Percentiles rank a stretch among this genome's conserved stretches.
phyloP scores from a whole-genome alignment of 2,888 invertebrate genomes.

The Gonocerus acuteangulatus region DNA sequence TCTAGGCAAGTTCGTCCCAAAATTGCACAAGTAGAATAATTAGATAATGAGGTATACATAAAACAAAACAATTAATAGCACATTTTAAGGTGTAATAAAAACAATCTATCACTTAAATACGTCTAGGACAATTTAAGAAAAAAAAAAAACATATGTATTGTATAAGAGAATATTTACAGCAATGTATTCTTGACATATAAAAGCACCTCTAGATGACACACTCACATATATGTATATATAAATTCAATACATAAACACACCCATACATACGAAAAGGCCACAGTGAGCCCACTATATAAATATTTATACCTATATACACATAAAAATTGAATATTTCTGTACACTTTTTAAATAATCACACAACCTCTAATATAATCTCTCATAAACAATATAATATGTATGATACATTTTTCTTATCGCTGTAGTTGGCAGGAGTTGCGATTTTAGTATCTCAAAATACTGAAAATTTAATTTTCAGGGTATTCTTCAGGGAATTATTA shows the following conservation, averaged over 20 bases:
- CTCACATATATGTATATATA: not conserved
- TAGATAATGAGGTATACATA: slow-evolving; percentile 12
- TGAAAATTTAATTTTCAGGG: no score
- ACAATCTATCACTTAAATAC: not conserved
- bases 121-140: not conserved
- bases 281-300: not conserved
- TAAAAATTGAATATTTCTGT: slow-evolving; percentile 10
- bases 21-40: slow-evolving; percentile 13
- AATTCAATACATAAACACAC: slow-evolving; percentile 18
- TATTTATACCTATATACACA: slow-evolving; percentile 6
- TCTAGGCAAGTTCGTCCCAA: no score
- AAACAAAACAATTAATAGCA: slow-evolving; percentile 5
- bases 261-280: not conserved
- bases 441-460: no score
- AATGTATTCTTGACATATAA: slow-evolving; percentile 1
- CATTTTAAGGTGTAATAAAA: not conserved
- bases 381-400: slow-evolving; percentile 15
- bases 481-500: no score
- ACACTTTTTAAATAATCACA: slow-evolving; percentile 9
- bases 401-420: no score
- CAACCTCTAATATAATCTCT: slow-evolving; percentile 17
- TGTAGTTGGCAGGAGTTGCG: no score
- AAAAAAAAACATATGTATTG: no score
- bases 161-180: no score
- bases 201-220: slow-evolving; percentile 18